Percentiles rank a stretch among this genome's conserved stretches.
Evolutionary conservation across 2,888 invertebrate genomes (phyloP).

Genomic region (Cheilosia vernalis): DNA sequence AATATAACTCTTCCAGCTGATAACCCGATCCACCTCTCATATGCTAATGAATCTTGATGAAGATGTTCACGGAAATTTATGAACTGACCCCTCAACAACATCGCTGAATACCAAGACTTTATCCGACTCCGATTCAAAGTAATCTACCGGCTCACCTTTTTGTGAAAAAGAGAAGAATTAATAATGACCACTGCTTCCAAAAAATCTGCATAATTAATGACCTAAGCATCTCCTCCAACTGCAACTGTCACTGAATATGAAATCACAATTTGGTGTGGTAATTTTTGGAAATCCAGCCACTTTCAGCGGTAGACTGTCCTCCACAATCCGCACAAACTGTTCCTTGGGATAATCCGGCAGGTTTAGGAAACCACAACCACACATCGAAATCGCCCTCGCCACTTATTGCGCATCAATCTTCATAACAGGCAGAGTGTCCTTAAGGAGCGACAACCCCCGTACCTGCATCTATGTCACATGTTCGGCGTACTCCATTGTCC

Average conservation of each 20-base stretch:
- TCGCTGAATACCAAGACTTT: slow-evolving; percentile 36
- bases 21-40: slow-evolving; percentile 19
- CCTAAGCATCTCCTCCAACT: neutral
- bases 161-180: slow-evolving; percentile 45
- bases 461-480: slow-evolving; percentile 44
- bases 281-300: slow-evolving; percentile 40
- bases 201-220: slow-evolving; percentile 50
- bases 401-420: slow-evolving; percentile 37
- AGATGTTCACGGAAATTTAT: slow-evolving; percentile 59
- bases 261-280: slow-evolving; percentile 4
- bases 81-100: neutral
- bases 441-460: slow-evolving; percentile 9
- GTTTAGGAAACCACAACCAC: slow-evolving; percentile 60
- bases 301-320: slow-evolving; percentile 12
- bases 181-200: slow-evolving; percentile 15
- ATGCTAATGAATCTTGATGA: slow-evolving; percentile 59
- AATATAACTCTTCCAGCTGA: too few relatives aligned
- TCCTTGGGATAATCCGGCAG: slow-evolving; percentile 37
- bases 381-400: slow-evolving; percentile 19
- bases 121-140: slow-evolving; percentile 51
- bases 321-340: slow-evolving; percentile 3
- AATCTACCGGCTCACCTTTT: slow-evolving; percentile 46
- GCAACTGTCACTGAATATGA: neutral
- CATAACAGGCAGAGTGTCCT: slow-evolving; percentile 1
- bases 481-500: slow-evolving; percentile 60